phyloP scores from a whole-genome alignment of 2,888 invertebrate species.

The Acrobasis consociella region DNA sequence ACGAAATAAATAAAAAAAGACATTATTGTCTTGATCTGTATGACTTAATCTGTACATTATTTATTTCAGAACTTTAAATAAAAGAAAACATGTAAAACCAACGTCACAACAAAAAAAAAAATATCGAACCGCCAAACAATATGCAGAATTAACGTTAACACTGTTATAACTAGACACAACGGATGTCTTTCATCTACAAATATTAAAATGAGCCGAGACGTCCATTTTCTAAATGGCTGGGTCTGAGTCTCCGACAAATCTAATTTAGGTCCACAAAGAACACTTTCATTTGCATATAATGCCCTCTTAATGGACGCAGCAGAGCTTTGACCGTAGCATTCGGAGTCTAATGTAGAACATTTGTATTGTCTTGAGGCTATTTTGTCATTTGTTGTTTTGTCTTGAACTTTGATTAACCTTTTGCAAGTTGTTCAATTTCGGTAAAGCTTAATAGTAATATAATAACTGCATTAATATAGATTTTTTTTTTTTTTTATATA shows the following conservation, averaged over 20 bases:
- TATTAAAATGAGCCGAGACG: conserved; percentile 35
- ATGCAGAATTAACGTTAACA: not conserved
- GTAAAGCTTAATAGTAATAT: no score
- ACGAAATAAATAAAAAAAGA: no score
- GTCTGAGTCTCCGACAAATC: conserved; percentile 41
- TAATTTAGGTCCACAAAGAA: conserved; percentile 53
- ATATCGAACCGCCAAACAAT: not conserved
- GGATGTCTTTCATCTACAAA: conserved; percentile 18
- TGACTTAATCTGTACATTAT: no score
- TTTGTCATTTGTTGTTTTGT: conserved; percentile 3
- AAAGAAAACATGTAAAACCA: no score
- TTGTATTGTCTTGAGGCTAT: conserved; percentile 40
- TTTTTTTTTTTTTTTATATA: no score
- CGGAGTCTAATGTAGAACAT: conserved; percentile 23
- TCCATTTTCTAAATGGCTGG: conserved; percentile 48
- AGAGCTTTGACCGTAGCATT: conserved; percentile 32
- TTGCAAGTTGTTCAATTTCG: not conserved
- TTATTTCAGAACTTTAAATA: no score
- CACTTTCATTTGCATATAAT: conserved; percentile 60
- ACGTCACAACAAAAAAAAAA: no score
- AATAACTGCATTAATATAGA: no score
- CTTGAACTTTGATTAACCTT: not conserved
- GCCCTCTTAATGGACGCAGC: conserved; percentile 47
- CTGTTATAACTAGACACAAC: conserved; percentile 3
- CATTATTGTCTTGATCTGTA: no score